phyloP scores from a whole-genome alignment of 2,113 vertebrate genomes.

The Agelaius tricolor region DNA sequence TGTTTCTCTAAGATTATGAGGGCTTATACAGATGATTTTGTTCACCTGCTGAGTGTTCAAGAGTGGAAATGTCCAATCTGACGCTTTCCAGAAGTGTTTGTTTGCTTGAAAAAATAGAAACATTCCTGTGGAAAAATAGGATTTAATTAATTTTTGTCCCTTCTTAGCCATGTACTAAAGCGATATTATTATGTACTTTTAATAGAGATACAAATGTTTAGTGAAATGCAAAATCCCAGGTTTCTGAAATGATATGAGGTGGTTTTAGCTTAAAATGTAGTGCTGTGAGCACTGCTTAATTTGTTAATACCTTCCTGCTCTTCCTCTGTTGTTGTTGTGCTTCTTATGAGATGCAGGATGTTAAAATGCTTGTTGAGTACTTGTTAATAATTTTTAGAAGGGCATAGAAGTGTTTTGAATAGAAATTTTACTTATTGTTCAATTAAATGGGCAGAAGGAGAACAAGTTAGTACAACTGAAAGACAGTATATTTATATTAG shows the following conservation, averaged over 20 bases:
- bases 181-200: not conserved
- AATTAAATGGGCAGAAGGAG: not conserved
- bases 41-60: constrained; percentile 32
- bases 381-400: not conserved
- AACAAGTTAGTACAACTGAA: not conserved
- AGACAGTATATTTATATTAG: not conserved
- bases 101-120: constrained; percentile 13
- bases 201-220: not conserved
- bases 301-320: not conserved
- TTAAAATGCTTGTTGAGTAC: not conserved
- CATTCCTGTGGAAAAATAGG: not conserved
- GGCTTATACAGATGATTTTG: constrained; percentile 39
- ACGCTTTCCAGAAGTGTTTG: not conserved
- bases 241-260: not conserved
- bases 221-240: not conserved
- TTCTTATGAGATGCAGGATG: not conserved
- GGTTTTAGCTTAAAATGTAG: not conserved
- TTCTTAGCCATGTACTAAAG: not conserved
- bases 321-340: not conserved
- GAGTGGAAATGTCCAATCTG: constrained; percentile 28
- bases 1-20: constrained; percentile 50
- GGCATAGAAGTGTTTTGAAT: not conserved
- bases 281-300: not conserved
- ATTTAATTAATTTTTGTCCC: not conserved
- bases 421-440: not conserved